Percentiles rank a stretch among this genome's conserved stretches.
phyloP scores from a whole-genome alignment of 2,113 vertebrate species.

The Takifugu flavidus region DNA sequence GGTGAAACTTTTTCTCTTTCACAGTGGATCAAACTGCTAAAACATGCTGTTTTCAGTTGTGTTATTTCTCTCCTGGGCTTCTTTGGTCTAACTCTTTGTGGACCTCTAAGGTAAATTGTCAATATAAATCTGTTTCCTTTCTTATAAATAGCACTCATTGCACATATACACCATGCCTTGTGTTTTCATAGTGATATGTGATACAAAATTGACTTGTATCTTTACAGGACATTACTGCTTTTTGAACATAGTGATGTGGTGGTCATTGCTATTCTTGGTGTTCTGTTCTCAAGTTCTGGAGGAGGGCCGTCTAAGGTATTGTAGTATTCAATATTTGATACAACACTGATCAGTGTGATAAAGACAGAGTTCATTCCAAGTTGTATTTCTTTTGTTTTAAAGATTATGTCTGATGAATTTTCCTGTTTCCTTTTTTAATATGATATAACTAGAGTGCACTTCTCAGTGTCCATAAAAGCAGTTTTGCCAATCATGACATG shows the following conservation, averaged over 20 bases:
- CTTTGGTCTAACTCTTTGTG: conserved; percentile 97
- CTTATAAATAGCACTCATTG: not conserved
- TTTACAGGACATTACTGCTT: conserved; percentile 85
- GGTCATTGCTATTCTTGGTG: conserved; percentile 88
- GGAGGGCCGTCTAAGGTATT: conserved; percentile 94
- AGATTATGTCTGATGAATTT: too few relatives aligned
- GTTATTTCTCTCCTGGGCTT: conserved; percentile 94
- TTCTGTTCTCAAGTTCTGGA: conserved; percentile 91
- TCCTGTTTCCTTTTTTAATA: too few relatives aligned
- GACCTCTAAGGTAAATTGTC: conserved; percentile 87
- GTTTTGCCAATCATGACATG: too few relatives aligned
- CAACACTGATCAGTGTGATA: not conserved
- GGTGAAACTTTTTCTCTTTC: conserved; percentile 48
- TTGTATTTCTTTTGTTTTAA: too few relatives aligned
- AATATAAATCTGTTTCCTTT: not conserved
- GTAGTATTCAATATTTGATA: not conserved
- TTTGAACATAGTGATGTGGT: conserved; percentile 96
- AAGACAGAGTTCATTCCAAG: not conserved
- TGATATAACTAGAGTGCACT: too few relatives aligned
- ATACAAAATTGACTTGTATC: not conserved
- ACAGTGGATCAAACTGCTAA: conserved; percentile 95
- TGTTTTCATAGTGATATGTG: not conserved
- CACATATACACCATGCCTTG: not conserved
- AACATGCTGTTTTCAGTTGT: conserved; percentile 91
- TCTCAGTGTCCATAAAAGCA: too few relatives aligned